Percentiles rank a stretch among this genome's conserved stretches.
Conservation (phyloP, 2,797 vertebrate genomes). For the Percopsis omiscomaycus region DNA sequence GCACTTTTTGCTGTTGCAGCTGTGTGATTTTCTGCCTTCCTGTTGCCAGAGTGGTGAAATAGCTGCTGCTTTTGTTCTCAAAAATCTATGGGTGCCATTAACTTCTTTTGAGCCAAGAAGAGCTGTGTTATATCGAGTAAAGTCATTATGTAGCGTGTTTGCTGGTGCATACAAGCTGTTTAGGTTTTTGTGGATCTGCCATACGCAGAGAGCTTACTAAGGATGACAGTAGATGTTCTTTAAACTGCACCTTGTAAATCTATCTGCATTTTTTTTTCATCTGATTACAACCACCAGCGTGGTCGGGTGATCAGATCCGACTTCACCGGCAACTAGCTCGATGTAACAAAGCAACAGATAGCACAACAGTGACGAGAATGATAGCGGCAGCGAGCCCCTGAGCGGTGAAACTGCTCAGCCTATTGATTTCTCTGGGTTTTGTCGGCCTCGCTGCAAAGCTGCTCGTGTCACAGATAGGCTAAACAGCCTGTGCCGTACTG, state of each 20-base stretch:
- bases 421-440: conserved; percentile 49
- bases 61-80: conserved; percentile 1
- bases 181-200: conserved; percentile 33
- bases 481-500: conserved; percentile 38
- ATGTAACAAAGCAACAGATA: conserved; percentile 1
- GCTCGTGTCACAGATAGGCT: conserved; percentile 42
- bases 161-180: conserved; percentile 19
- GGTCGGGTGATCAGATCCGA: conserved; percentile 29
- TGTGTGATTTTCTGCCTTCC: neutral
- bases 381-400: neutral
- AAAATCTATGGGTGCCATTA: conserved; percentile 23
- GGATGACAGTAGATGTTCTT: conserved; percentile 32
- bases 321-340: conserved; percentile 18
- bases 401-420: conserved; percentile 1
- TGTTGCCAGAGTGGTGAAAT: conserved; percentile 1
- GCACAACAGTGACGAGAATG: conserved; percentile 3
- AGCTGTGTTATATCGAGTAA: conserved; percentile 15
- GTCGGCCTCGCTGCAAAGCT: conserved; percentile 23
- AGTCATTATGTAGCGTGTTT: conserved; percentile 31
- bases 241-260: conserved; percentile 19
- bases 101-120: conserved; percentile 22
- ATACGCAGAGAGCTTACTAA: conserved; percentile 18
- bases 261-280: neutral
- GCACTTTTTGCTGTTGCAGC: neutral
- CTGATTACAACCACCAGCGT: conserved; percentile 7